Base-by-base conservation (phyloP, 1,140 invertebrate genomes). In the Drosophila ercepeae region DNA sequence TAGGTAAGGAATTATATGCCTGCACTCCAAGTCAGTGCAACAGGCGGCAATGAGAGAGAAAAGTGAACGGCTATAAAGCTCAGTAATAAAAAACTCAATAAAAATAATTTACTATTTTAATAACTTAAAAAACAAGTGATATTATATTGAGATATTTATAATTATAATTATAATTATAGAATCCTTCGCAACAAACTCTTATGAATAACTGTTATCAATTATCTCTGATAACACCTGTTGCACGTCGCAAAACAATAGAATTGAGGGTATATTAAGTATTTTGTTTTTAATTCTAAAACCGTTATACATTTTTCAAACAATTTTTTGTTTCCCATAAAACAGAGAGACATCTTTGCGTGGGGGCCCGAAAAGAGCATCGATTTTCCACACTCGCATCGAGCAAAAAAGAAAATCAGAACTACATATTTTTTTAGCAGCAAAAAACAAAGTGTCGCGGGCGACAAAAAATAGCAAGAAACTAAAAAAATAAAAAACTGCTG, bases 391-490 rank as follows among this genome's bases (percentile, higher is more conserved):
- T 8, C 3, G 60, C 76, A 82, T 49, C 23, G 78, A 63, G 78
- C 60, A 27, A 34, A 21, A 69, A 72, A 25, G 57, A 72, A 83
- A 84, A 84, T 83, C 79, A 75, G 76, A 83, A 83, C 79, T 75
- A 68, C 64, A 68, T 68, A 79, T 64, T 69, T 64, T 69, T 59
- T 48, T 70, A 72, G 68, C 70, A 78, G 82, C 63, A 78, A 78
- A 82, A 78, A 84, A 82, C 75, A 84, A 84, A 84, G 61, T 77
- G 78, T 64, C 50, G 79, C 63, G 60, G 36, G 54, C 41, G 61
- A 67, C 61, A 58, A 67, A 51, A 70, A 84, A 59, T 45, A 79
- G 75, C 79, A 67, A 75, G 45, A 65, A 55, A 49, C 27, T 63
- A 70, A 68, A 77, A 72, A 42, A 29, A 21, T 21, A 21, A 21